Conservation (phyloP, 30 jellyfish, hydroid and myxozoan species). For the Aurelia coerulea region DNA sequence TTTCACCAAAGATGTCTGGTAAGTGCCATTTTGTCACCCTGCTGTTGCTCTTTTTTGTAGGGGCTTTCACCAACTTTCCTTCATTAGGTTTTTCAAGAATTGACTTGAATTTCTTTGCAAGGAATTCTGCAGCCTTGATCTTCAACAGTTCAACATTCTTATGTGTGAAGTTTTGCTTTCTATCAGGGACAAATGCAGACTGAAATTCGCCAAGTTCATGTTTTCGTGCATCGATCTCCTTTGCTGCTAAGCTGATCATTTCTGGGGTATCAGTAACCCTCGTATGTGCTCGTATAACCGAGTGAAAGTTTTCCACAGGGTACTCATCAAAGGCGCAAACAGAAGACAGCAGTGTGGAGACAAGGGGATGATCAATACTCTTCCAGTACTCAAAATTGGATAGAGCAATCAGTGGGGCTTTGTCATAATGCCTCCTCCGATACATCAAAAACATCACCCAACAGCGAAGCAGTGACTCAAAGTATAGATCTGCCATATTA, state of each 20-base stretch:
- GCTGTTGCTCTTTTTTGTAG: background rate
- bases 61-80: conserved; percentile 3
- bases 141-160: conserved; percentile 4
- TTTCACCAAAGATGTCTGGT: conserved; percentile 15
- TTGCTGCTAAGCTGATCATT: background rate
- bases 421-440: conserved; percentile 22
- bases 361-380: conserved; percentile 15
- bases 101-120: background rate
- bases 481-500: no score
- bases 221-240: conserved; percentile 1
- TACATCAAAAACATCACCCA: conserved; percentile 14
- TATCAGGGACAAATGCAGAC: conserved; percentile 4
- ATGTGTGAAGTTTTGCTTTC: background rate
- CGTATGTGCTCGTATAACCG: conserved; percentile 7
- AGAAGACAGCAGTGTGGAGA: background rate
- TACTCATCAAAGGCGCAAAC: background rate
- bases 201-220: background rate
- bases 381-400: conserved; percentile 23
- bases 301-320: background rate
- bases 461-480: background rate
- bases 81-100: background rate
- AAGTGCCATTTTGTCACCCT: conserved; percentile 11
- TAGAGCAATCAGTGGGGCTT: conserved; percentile 29
- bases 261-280: background rate
- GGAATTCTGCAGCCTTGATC: background rate